These are phyloP conservation scores for Eretmochelys imbricata DNA, from an alignment of 2,113 vertebrate genomes.

Conservation along the genomic window DNA sequence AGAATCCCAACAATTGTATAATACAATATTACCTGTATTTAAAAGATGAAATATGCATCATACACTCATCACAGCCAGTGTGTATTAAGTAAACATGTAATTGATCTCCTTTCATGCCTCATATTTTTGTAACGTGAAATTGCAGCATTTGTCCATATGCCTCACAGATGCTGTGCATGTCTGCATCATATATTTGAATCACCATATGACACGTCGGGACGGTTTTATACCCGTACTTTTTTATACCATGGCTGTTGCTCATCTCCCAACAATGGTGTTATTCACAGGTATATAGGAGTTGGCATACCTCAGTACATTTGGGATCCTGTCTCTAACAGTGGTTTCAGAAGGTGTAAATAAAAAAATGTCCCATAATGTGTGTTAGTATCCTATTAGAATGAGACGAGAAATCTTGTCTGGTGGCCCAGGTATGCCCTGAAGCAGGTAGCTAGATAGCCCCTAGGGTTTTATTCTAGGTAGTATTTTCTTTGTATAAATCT, in stretches of 20 bases:
- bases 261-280: not conserved
- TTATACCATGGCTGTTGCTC: not conserved
- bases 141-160: not conserved
- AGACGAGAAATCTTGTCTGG: not conserved
- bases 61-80: not conserved
- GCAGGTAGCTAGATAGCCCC: not conserved
- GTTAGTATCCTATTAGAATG: not conserved
- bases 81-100: not conserved
- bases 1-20: not conserved
- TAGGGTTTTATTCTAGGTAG: fast-evolving
- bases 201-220: not conserved
- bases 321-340: not conserved
- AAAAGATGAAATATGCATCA: not conserved
- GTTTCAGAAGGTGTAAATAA: not conserved
- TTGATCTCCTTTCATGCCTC: not conserved
- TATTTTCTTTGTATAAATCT: not conserved
- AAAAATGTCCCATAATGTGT: not conserved
- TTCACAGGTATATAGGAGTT: not conserved
- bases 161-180: fast-evolving
- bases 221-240: not conserved
- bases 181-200: not conserved
- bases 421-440: not conserved
- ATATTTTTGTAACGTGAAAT: not conserved
- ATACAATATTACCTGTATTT: not conserved
- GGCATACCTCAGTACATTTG: not conserved